phyloP scores from a whole-genome alignment of 2,888 invertebrate species.

The Lamellibrachia satsuma region DNA sequence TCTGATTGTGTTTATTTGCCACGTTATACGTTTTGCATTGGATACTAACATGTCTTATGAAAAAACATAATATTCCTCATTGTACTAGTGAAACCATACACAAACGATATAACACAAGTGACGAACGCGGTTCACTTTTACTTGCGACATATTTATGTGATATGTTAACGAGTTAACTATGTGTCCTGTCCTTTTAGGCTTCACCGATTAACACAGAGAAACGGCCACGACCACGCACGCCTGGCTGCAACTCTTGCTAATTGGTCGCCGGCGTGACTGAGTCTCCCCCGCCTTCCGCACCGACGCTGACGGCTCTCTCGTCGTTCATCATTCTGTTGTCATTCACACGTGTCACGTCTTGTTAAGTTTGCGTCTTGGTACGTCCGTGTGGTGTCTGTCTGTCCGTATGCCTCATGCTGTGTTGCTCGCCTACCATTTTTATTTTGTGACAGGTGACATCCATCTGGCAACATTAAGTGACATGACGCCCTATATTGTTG shows the following conservation, averaged over 20 bases:
- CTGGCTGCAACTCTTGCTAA: background rate
- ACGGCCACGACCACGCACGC: background rate
- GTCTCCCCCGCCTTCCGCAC: background rate
- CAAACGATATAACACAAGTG: background rate
- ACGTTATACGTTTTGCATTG: background rate
- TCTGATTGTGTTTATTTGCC: background rate
- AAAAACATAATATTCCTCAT: background rate
- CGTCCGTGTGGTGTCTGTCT: background rate
- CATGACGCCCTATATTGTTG: background rate
- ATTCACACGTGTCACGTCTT: background rate
- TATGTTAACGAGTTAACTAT: background rate
- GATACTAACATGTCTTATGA: background rate
- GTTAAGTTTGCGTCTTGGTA: background rate
- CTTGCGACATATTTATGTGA: background rate
- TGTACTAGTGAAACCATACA: background rate
- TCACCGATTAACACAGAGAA: background rate
- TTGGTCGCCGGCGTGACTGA: background rate
- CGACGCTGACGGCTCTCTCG: background rate
- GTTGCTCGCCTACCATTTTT: background rate
- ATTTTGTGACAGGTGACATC: background rate
- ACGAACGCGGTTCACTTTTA: background rate
- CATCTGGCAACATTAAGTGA: background rate
- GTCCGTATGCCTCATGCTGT: background rate
- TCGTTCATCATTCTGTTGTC: background rate
- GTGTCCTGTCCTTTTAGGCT: background rate